phyloP scores from a whole-genome alignment of 2,888 invertebrate species.

The Operophtera brumata region DNA sequence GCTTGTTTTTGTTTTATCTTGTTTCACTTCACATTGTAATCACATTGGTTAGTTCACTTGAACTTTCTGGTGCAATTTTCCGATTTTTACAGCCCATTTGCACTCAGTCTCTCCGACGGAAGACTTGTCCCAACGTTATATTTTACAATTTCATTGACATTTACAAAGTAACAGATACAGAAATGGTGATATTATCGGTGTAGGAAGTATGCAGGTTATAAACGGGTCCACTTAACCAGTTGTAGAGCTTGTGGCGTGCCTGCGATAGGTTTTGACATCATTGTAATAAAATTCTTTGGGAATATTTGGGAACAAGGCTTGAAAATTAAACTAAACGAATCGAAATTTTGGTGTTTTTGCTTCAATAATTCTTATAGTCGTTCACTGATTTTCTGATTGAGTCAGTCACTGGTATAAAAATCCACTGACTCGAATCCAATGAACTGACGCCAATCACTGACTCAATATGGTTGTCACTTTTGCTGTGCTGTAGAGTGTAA shows the following conservation, averaged over 20 bases:
- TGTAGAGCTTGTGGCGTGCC: constrained; percentile 24
- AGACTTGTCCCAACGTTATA: constrained; percentile 20
- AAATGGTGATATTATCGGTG: constrained; percentile 37
- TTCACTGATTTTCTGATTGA: no score
- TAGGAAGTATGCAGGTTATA: constrained; percentile 42
- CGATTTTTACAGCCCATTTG: constrained; percentile 7
- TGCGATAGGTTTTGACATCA: constrained; percentile 10
- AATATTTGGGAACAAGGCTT: no score
- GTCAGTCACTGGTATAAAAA: no score
- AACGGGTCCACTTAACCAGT: constrained; percentile 47
- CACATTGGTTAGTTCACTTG: background rate
- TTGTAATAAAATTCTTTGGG: background rate
- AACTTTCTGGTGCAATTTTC: background rate
- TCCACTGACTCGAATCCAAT: no score
- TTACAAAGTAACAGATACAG: constrained; percentile 40
- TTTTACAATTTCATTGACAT: constrained; percentile 39
- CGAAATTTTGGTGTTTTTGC: no score
- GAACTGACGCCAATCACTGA: no score
- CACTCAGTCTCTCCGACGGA: constrained; percentile 1
- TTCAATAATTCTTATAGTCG: no score
- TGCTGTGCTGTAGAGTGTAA: no score
- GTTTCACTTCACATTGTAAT: background rate
- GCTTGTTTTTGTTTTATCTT: background rate
- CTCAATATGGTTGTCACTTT: no score
- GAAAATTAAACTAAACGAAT: no score